Base-by-base conservation (phyloP, 2,888 invertebrate genomes). In the Mesorhabditis sp. region DNA sequence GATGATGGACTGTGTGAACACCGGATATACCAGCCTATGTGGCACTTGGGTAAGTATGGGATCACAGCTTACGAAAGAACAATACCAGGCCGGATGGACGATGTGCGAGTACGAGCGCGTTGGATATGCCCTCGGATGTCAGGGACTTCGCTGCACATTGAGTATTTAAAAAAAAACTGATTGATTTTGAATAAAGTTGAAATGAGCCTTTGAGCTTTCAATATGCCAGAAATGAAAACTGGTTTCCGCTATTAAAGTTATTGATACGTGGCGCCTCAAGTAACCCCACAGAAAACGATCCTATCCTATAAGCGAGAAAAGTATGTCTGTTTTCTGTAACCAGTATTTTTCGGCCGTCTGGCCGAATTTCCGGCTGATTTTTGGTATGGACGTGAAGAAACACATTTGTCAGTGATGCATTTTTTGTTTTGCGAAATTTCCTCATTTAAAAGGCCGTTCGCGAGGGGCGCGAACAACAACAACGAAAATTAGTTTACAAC, bases 91-190 rank as follows among this genome's bases (percentile, higher is more conserved):
- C 42, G 78, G 76, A 43, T 78, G 78, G 78, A 72, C 75, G 70
- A 67, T 74, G 42, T 78, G 78, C 58, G 78, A 78, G 65, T 63
- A 72, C 58, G 76, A 76, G 63, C 70, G 78, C n/a, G 68, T 78
- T 58, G 78, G 76, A 58, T 78, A 73, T 67, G 78, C 76, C 44
- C 70, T 72, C 61, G 76, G 76, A 66, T 78, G 78, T 45, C 74
- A 72, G 43, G 70, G 71, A 43, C 61, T 78, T 5, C 64, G 69
- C 2, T 78, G 78, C 45, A 68, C 28, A 2, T 28, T 28, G 28
- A 28, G 28, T 28, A 28, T 28, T 28, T 28, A 28, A 28, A 28
- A 28, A 28, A 68, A 68, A 44, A 10, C 58, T n/a, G 58, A 10
- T 58, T 58, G 28, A 50, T 50, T n/a, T 50, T n/a, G n/a, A 10